Percentiles rank a stretch among this genome's conserved stretches.
Evolutionary conservation across 2,113 vertebrate species (phyloP).

Genomic region (Alligator mississippiensis): DNA sequence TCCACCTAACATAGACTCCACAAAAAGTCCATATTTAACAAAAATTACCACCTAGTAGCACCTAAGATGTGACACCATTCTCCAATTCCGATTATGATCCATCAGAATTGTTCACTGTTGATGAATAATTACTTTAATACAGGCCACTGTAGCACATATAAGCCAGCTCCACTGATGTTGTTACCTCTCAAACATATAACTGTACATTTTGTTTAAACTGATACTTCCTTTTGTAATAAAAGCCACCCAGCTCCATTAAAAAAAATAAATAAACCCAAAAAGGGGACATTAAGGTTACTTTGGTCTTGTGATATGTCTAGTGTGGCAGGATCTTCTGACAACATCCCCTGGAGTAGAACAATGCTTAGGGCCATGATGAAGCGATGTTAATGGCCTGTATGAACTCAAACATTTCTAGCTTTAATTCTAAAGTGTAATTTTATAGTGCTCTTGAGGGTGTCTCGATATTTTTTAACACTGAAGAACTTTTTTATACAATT

Average conservation of each 20-base stretch:
- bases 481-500: neutral
- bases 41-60: neutral
- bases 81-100: rapidly evolving
- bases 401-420: neutral
- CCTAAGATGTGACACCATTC: rapidly evolving
- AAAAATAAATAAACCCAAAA: neutral
- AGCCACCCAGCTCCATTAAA: neutral
- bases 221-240: neutral
- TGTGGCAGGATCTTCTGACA: neutral
- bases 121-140: neutral
- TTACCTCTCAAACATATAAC: neutral
- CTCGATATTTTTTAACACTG: neutral
- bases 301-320: rapidly evolving
- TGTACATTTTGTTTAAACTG: neutral
- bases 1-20: neutral
- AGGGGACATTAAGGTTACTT: neutral
- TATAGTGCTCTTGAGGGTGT: neutral
- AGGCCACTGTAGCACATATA: neutral
- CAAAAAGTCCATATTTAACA: neutral
- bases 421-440: neutral
- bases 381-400: neutral
- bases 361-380: neutral
- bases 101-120: neutral
- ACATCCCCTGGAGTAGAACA: rapidly evolving
- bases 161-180: neutral